These are phyloP conservation scores for Choloepus didactylus DNA, from an alignment of 2,797 vertebrate species.

Conservation along the genomic window DNA sequence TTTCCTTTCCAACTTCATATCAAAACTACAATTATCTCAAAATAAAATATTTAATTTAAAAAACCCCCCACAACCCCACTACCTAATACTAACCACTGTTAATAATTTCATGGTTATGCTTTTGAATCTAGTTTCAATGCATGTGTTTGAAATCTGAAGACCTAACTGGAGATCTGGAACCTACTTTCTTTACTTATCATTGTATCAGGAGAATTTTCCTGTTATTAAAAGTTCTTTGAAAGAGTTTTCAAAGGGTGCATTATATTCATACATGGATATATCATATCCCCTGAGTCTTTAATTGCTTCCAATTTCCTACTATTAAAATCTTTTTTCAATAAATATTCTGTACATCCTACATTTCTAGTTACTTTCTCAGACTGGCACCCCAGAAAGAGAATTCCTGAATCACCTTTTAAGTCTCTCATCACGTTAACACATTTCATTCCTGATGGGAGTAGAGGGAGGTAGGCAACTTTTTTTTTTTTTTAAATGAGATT, in stretches of 20 bases:
- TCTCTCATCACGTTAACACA: not conserved
- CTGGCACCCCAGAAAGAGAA: constrained; percentile 13
- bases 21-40: constrained; percentile 50
- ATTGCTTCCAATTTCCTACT: constrained; percentile 52
- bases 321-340: constrained; percentile 26
- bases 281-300: not conserved
- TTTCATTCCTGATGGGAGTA: constrained; percentile 29
- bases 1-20: constrained; percentile 32
- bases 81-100: not conserved
- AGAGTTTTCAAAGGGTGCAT: constrained; percentile 42
- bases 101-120: not conserved
- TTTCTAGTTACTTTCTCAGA: constrained; percentile 3
- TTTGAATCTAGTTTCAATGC: not conserved
- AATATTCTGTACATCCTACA: not conserved
- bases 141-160: constrained; percentile 31
- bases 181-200: not conserved
- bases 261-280: not conserved
- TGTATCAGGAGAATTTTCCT: constrained; percentile 39
- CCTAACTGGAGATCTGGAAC: not conserved
- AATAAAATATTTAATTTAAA: constrained; percentile 9
- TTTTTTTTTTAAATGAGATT: not conserved
- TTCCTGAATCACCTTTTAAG: not conserved
- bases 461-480: not conserved
- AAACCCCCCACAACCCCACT: not conserved
- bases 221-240: constrained; percentile 42